Evolutionary conservation across 2,797 vertebrate genomes (phyloP).

Genomic region (Miopithecus talapoin): DNA sequence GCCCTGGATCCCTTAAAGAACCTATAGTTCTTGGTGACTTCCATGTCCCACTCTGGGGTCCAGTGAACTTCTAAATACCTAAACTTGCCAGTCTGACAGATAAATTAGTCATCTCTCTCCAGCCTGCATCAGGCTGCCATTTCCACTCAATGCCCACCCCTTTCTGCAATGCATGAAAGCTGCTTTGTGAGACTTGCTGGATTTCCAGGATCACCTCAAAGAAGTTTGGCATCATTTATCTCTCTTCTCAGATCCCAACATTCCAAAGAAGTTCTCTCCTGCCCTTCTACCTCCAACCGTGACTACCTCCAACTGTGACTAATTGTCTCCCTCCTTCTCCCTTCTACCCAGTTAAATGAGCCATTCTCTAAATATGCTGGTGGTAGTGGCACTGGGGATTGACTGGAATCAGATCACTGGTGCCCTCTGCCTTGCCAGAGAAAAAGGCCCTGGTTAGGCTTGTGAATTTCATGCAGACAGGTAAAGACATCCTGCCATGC

Average conservation of each 20-base stretch:
- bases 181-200: neutral
- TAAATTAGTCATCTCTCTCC: neutral
- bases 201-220: neutral
- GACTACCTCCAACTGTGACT: neutral
- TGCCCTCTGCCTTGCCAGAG: neutral
- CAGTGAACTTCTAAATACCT: neutral
- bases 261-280: neutral
- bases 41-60: too few species aligned
- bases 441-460: neutral
- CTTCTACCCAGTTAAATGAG: neutral
- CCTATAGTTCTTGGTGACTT: neutral
- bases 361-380: neutral
- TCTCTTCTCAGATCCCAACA: neutral
- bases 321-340: neutral
- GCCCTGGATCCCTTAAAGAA: neutral
- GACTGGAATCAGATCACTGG: neutral
- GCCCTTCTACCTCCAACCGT: neutral
- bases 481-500: neutral
- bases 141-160: neutral
- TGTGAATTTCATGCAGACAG: neutral
- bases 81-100: neutral
- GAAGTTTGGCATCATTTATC: neutral
- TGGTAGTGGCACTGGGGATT: neutral
- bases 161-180: neutral
- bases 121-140: accelerated